phyloP scores from a whole-genome alignment of 2,113 vertebrate genomes.

The Tyrannus savana region DNA sequence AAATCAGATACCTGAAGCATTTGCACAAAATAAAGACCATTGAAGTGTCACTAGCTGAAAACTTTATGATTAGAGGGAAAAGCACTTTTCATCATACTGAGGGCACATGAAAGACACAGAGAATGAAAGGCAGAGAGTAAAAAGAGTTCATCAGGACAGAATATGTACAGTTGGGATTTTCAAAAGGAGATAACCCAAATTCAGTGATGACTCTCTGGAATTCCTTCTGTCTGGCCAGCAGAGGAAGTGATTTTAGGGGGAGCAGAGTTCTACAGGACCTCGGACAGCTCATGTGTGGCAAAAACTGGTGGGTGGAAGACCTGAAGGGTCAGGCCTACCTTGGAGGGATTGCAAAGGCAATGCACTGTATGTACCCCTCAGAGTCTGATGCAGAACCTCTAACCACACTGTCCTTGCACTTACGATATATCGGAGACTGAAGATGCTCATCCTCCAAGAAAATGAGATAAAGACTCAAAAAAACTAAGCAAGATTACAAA shows the following conservation, averaged over 20 bases:
- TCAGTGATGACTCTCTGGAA: not conserved
- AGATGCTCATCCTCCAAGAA: not conserved
- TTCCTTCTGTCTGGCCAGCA: not conserved
- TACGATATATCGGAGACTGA: not conserved
- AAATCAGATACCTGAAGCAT: not conserved
- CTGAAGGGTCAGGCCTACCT: not conserved
- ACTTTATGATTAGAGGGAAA: not conserved
- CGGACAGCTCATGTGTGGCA: conserved; percentile 53
- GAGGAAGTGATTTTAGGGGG: not conserved
- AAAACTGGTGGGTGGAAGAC: not conserved
- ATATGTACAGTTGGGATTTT: not conserved
- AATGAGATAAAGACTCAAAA: not conserved
- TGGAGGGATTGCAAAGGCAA: not conserved
- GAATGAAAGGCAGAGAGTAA: not conserved
- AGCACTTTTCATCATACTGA: not conserved
- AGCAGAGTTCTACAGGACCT: conserved; percentile 24
- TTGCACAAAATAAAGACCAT: not conserved
- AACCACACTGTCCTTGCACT: not conserved
- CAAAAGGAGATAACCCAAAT: not conserved
- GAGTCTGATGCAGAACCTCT: not conserved
- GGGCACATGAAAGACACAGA: not conserved
- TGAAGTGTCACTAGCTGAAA: not conserved
- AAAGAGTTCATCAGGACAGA: not conserved
- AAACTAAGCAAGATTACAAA: not conserved
- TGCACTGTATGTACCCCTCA: not conserved